Conservation (phyloP, 2,797 vertebrate genomes). For the Melanotaenia pygmaea region DNA sequence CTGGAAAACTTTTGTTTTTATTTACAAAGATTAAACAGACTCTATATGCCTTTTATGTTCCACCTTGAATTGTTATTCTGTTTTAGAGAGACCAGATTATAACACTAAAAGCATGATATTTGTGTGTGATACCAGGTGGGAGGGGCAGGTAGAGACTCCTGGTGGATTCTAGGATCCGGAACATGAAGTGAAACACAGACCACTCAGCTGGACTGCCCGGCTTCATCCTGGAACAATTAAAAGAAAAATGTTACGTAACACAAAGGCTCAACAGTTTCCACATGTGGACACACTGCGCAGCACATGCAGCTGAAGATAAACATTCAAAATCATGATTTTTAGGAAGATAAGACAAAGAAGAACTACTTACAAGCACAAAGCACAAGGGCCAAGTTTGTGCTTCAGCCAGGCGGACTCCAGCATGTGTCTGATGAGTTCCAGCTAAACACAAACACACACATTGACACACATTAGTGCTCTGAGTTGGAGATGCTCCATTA, state of each 20-base stretch:
- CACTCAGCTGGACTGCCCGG: conserved; percentile 84
- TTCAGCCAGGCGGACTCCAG: conserved; percentile 91
- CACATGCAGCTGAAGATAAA: too few relatives aligned
- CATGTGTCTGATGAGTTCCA: conserved; percentile 90
- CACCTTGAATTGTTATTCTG: conserved; percentile 17
- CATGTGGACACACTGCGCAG: conserved; percentile 28
- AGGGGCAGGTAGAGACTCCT: conserved; percentile 89
- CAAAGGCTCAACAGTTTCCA: conserved; percentile 21
- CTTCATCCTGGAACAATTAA: conserved; percentile 73
- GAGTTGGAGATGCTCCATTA: conserved; percentile 39
- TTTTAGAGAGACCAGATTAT: conserved; percentile 32
- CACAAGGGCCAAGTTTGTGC: conserved; percentile 80
- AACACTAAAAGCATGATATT: conserved; percentile 12
- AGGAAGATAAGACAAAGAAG: not conserved
- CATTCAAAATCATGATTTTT: not conserved
- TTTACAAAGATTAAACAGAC: not conserved
- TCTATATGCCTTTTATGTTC: conserved; percentile 6
- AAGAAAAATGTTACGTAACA: conserved; percentile 57
- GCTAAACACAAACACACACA: conserved; percentile 75
- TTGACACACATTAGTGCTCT: conserved; percentile 44
- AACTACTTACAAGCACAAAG: conserved; percentile 88
- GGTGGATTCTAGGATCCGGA: conserved; percentile 90
- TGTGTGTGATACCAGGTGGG: conserved; percentile 87
- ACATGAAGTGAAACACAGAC: conserved; percentile 90
- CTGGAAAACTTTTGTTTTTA: not conserved